Percentiles rank a stretch among this genome's conserved stretches.
phyloP scores from a whole-genome alignment of 2,113 vertebrate species.

The Tinamus guttatus region DNA sequence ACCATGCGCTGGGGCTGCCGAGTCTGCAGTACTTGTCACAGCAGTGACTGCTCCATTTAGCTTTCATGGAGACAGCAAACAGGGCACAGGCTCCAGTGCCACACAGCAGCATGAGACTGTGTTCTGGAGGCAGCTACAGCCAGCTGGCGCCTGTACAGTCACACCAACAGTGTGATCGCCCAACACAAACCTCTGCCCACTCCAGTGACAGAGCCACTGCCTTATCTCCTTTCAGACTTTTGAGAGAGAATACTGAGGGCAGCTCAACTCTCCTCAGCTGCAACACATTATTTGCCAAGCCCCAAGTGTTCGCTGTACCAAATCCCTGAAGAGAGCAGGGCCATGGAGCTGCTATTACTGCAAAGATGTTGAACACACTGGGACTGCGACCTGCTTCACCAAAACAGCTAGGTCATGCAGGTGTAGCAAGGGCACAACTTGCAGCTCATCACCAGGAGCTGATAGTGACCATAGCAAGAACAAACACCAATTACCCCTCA shows the following conservation, averaged over 20 bases:
- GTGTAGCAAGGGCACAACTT: not conserved
- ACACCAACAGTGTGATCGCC: not conserved
- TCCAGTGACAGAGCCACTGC: rapidly evolving
- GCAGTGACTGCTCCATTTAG: not conserved
- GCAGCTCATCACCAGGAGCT: no score
- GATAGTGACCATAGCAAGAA: not conserved
- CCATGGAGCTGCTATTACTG: no score
- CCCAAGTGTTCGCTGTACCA: not conserved
- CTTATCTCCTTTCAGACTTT: not conserved
- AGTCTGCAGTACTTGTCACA: not conserved
- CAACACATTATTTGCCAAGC: no score
- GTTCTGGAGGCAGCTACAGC: not conserved
- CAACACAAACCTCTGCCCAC: not conserved
- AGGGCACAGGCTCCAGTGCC: not conserved
- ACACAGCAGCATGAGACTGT: not conserved
- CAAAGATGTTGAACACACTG: not conserved
- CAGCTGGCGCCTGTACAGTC: not conserved
- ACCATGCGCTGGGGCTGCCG: not conserved
- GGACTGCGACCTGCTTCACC: no score
- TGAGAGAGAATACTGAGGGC: rapidly evolving
- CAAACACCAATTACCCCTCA: not conserved
- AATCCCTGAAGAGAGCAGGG: not conserved
- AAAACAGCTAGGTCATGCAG: not conserved
- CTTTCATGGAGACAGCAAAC: not conserved
- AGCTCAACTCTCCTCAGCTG: not conserved